Conservation (phyloP, 1,140 invertebrate species). For the Drosophila ficusphila region DNA sequence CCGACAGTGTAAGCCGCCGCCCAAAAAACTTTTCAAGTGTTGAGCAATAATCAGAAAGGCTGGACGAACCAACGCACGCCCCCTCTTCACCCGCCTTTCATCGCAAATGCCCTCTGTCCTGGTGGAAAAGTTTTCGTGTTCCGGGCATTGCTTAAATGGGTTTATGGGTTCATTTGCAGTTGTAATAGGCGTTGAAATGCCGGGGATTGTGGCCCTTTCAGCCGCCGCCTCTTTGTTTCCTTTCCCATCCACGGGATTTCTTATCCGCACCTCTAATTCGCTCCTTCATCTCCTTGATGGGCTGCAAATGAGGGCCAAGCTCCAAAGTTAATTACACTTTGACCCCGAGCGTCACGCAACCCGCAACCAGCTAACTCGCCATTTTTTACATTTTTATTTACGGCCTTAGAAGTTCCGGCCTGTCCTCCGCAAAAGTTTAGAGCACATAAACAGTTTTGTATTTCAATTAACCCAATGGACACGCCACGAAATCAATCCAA, state of each 20-base stretch:
- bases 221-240: constrained; percentile 23
- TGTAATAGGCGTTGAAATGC: constrained; percentile 78
- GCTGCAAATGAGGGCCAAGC: constrained; percentile 64
- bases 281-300: constrained; percentile 58
- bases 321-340: constrained; percentile 58
- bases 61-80: constrained; percentile 47
- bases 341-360: constrained; percentile 33
- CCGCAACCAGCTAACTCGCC: no score
- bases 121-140: constrained; percentile 65
- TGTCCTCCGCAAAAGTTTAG: background rate
- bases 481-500: constrained; percentile 62
- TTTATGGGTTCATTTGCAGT: constrained; percentile 79
- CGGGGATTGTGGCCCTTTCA: constrained; percentile 50
- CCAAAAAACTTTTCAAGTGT: constrained; percentile 76
- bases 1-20: constrained; percentile 35
- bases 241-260: constrained; percentile 14
- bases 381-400: constrained; percentile 12
- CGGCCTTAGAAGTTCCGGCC: background rate
- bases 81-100: constrained; percentile 3
- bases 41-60: constrained; percentile 77
- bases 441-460: constrained; percentile 46
- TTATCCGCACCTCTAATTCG: constrained; percentile 30
- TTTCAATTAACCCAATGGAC: constrained; percentile 71
- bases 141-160: constrained; percentile 74
- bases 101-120: constrained; percentile 27